Evolutionary conservation across 2,113 vertebrate species (phyloP), one percentile per base, ranked within the genome.

Genomic region (Periophthalmus modestus): DNA sequence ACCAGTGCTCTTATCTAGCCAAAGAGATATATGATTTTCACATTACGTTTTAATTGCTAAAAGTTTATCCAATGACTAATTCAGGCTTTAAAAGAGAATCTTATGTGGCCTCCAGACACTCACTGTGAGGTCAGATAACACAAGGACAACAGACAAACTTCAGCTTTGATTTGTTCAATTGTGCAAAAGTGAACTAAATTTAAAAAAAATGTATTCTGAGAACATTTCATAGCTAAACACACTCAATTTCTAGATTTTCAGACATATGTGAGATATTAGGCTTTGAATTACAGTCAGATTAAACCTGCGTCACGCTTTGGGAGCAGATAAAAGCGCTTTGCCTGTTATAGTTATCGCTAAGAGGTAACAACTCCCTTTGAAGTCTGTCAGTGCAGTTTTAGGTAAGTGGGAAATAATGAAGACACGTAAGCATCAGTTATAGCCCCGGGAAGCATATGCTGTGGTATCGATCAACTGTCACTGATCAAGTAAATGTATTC

Each of bases 391-490:
- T 54, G 52, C 5, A 55, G 28, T 39, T 52, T 43, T 24, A 18
- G 12, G 7, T 28, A 28, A 63, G 15, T 33, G 57, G 59, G 24
- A 69, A 48, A 47, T 21, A 63, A 69, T 34, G 59, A 18, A 62
- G 28, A 59, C 58, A 4, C 58, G 11, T 43, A 63, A 76, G 79
- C 46, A 76, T 68, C 1, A 1, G 61, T 10, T 21, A 65, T 57
- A 43, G 70, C 4, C 1, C 16, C 69, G 75, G 55, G 52, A 1
- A 55, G 73, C 16, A 80, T 55, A 46, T 34, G 73, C 52, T 21
- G 16, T 19, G 13, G 52, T 70, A 74, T 62, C 65, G 82, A 82
- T 48, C 12, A 43, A 23, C 71, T 68, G 75, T 73, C 83, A 77
- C 21, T 36, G 52, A 71, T 18, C 47, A 23, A 59, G 65, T 68